Evolutionary conservation across 2,888 invertebrate species (phyloP).

Genomic region (Urechis unicinctus): DNA sequence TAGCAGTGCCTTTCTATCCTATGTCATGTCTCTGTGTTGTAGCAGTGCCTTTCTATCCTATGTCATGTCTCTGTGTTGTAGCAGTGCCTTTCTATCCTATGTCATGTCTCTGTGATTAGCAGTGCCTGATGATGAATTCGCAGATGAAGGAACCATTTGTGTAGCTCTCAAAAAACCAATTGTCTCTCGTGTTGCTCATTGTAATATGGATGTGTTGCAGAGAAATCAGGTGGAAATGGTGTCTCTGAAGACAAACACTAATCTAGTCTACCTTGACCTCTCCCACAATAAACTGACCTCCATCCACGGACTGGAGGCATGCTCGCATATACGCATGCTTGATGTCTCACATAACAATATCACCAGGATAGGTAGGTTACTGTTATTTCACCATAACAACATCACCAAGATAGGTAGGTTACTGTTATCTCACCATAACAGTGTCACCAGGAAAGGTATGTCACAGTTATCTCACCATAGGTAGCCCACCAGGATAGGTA

Average conservation of each 20-base stretch:
- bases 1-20: too few relatives aligned
- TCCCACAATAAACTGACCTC: slow-evolving; percentile 35
- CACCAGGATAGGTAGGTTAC: slow-evolving; percentile 33
- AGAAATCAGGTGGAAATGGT: slow-evolving; percentile 38
- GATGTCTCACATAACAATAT: slow-evolving; percentile 39
- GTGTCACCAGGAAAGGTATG: slow-evolving; percentile 29
- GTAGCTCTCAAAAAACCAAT: too few relatives aligned
- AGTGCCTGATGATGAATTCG: too few relatives aligned
- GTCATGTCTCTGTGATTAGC: too few relatives aligned
- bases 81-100: too few relatives aligned
- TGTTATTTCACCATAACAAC: background rate
- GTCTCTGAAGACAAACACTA: slow-evolving; percentile 32
- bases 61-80: too few relatives aligned
- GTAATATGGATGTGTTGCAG: too few relatives aligned
- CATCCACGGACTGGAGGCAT: slow-evolving; percentile 41
- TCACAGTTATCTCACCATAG: background rate
- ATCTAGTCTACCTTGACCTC: slow-evolving; percentile 33
- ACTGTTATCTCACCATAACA: background rate
- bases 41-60: too few relatives aligned
- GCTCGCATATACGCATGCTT: slow-evolving; percentile 36
- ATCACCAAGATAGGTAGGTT: slow-evolving; percentile 29
- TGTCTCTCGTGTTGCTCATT: too few relatives aligned
- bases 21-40: too few relatives aligned
- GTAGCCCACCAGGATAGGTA: slow-evolving; percentile 28
- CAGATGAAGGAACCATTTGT: too few relatives aligned